phyloP scores from a whole-genome alignment of 2,113 vertebrate genomes.

The Oenanthe melanoleuca region DNA sequence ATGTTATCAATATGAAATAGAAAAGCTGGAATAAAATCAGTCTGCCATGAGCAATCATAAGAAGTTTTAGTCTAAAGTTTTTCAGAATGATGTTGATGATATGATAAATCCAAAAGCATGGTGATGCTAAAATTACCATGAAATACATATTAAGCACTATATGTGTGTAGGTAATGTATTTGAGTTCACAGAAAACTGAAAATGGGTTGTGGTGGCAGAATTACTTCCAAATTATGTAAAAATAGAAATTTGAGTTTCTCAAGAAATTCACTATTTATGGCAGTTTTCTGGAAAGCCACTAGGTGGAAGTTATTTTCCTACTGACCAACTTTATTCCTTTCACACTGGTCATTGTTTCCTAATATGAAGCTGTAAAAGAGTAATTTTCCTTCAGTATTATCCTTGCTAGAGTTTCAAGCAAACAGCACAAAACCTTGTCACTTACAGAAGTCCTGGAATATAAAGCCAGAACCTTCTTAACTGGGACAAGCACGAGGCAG shows the following conservation, averaged over 20 bases:
- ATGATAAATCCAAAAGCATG: neutral
- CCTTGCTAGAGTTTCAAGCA: neutral
- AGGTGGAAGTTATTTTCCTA: constrained; percentile 67
- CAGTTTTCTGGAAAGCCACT: constrained; percentile 60
- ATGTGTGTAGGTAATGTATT: neutral
- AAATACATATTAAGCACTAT: neutral
- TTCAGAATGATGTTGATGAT: neutral
- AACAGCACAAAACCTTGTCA: neutral
- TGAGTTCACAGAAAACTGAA: neutral
- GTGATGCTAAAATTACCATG: neutral
- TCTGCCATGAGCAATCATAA: neutral
- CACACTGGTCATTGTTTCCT: neutral
- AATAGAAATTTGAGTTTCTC: neutral
- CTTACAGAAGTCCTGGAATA: neutral
- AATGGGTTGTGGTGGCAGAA: neutral
- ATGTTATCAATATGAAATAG: constrained; percentile 16
- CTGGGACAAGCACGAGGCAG: neutral
- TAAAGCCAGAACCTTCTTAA: neutral
- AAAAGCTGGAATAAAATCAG: constrained; percentile 8
- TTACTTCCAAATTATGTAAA: neutral
- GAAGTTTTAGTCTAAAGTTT: constrained; percentile 20
- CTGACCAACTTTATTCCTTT: neutral
- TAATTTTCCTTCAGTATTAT: neutral
- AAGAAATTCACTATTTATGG: neutral
- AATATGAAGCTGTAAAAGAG: neutral